phyloP scores from a whole-genome alignment of 1,140 invertebrate species.

The Drosophila equinoxialis region DNA sequence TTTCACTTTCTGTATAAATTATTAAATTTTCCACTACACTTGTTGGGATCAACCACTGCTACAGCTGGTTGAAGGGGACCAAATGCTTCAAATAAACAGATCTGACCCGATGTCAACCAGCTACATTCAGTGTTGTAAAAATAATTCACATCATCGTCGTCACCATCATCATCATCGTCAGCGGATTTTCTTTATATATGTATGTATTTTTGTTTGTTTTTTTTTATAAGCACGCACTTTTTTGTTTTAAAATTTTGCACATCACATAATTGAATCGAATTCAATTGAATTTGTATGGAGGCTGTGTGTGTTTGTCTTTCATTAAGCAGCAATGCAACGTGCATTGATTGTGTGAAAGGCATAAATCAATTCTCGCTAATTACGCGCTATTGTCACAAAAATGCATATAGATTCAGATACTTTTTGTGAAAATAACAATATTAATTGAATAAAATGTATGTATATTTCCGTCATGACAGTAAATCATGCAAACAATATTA shows the following conservation, averaged over 20 bases:
- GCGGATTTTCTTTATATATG: background rate
- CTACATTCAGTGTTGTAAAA: conserved; percentile 80
- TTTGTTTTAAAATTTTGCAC: conserved; percentile 1
- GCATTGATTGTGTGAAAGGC: conserved; percentile 21
- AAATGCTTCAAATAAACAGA: conserved; percentile 73
- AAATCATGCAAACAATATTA: conserved; percentile 35
- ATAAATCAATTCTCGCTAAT: conserved; percentile 76
- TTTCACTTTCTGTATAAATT: conserved; percentile 7
- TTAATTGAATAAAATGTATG: conserved; percentile 68
- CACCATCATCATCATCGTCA: conserved; percentile 8
- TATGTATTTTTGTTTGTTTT: conserved; percentile 1
- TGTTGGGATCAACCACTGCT: conserved; percentile 79
- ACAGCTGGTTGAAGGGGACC: conserved; percentile 83
- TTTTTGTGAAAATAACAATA: conserved; percentile 35
- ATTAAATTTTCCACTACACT: conserved; percentile 26
- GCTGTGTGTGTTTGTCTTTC: conserved; percentile 60
- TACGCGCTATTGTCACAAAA: conserved; percentile 56
- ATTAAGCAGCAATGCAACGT: conserved; percentile 49
- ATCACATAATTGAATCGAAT: conserved; percentile 42
- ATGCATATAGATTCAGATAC: conserved; percentile 21
- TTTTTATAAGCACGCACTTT: background rate
- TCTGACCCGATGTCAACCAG: conserved; percentile 83
- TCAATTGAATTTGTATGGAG: conserved; percentile 36
- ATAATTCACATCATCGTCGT: background rate
- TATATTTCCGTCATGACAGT: conserved; percentile 22